These are phyloP conservation scores for Florisuga fusca DNA, from an alignment of 2,797 vertebrate genomes.

Conservation along the genomic window DNA sequence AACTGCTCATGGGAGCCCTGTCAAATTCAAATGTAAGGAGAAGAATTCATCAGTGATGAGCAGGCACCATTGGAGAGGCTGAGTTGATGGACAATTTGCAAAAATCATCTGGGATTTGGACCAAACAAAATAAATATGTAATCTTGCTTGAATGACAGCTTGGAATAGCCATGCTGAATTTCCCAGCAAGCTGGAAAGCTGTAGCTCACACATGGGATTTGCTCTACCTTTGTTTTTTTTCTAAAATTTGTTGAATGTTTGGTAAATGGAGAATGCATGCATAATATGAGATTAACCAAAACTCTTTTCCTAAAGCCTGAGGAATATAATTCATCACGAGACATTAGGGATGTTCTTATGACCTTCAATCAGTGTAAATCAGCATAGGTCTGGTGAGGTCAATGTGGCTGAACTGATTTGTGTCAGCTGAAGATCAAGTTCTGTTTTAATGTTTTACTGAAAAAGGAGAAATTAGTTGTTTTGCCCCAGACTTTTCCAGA, in stretches of 20 bases:
- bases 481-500: slow-evolving; percentile 4
- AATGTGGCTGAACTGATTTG: slow-evolving; percentile 42
- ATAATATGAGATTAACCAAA: neutral
- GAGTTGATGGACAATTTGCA: slow-evolving; percentile 4
- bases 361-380: neutral
- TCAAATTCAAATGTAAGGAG: neutral
- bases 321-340: neutral
- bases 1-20: neutral
- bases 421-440: neutral
- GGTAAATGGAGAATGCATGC: neutral
- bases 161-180: neutral
- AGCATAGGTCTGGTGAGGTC: neutral
- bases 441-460: neutral
- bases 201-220: neutral
- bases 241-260: neutral
- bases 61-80: neutral
- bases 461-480: slow-evolving; percentile 22
- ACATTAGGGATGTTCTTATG: neutral
- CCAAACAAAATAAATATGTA: neutral
- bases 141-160: neutral
- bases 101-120: slow-evolving; percentile 7
- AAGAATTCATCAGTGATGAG: neutral
- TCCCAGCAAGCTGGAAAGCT: neutral
- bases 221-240: neutral
- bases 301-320: neutral